Percentiles rank a stretch among this genome's conserved stretches.
Conservation (phyloP, 2,113 vertebrate species). For the Xiphias gladius region DNA sequence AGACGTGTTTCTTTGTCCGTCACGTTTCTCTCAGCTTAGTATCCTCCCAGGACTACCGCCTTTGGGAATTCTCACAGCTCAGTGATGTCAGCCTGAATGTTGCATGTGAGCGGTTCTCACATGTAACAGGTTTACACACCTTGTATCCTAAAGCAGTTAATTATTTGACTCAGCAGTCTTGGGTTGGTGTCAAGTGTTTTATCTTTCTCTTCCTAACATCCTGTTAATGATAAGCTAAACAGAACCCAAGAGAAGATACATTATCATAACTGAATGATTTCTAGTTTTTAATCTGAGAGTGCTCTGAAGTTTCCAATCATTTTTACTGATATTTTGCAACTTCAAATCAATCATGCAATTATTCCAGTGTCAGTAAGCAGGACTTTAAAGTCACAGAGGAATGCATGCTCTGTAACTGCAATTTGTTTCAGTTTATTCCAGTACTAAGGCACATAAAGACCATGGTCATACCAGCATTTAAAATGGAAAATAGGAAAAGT, state of each 20-base stretch:
- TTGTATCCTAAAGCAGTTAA: not conserved
- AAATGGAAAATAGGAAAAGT: not conserved
- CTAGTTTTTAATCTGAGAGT: too few species aligned
- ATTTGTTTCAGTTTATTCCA: not conserved
- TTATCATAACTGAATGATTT: not conserved
- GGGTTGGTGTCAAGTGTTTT: not conserved
- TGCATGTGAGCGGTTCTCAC: not conserved
- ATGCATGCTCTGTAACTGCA: too few species aligned
- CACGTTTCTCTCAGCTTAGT: not conserved
- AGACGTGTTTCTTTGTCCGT: constrained; percentile 16
- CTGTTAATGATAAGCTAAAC: not conserved
- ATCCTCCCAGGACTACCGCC: not conserved
- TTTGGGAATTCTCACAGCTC: not conserved
- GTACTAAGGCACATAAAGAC: too few species aligned
- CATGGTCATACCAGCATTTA: not conserved
- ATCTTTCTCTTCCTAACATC: not conserved
- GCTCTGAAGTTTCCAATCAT: too few species aligned
- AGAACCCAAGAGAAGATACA: not conserved
- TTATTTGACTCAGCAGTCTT: not conserved
- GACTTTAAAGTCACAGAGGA: too few species aligned
- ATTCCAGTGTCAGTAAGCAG: not conserved
- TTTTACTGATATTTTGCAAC: too few species aligned
- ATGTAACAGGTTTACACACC: constrained; percentile 11
- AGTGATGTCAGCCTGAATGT: not conserved
- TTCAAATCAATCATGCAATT: not conserved